These are phyloP conservation scores for Pipistrellus pipistrellus DNA, from an alignment of 2,797 vertebrate species.

Conservation along the genomic window DNA sequence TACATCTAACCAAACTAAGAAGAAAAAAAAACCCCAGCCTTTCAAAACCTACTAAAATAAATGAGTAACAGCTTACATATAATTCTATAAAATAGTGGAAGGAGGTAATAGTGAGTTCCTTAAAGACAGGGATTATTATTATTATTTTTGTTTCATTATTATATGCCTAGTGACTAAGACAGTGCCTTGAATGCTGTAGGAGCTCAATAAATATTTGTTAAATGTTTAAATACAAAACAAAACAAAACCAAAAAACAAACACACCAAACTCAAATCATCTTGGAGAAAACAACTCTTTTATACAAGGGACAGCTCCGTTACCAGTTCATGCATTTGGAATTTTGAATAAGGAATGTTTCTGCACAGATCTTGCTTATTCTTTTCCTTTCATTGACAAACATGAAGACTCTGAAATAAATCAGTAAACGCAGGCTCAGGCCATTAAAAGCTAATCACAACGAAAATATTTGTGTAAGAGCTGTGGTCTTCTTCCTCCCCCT, in stretches of 20 bases:
- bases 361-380: background rate
- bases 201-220: slow-evolving; percentile 24
- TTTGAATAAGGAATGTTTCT: background rate
- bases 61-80: background rate
- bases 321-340: background rate
- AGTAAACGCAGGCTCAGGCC: slow-evolving; percentile 32
- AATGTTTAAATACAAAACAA: background rate
- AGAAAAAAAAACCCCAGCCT: background rate
- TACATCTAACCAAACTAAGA: background rate
- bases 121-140: background rate
- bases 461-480: slow-evolving; percentile 76
- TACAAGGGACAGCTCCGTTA: background rate
- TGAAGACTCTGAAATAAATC: slow-evolving; percentile 47
- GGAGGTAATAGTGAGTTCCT: background rate
- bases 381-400: background rate
- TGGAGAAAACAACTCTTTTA: slow-evolving; percentile 6
- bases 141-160: background rate
- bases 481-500: slow-evolving; percentile 61
- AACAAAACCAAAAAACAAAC: background rate
- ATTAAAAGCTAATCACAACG: slow-evolving; percentile 69
- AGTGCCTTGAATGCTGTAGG: background rate
- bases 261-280: background rate
- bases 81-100: background rate
- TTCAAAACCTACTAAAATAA: background rate
- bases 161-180: background rate